A percentile compares a stretch with the other conserved stretches of the same genome.
Conservation (phyloP, 35 echinoderm and acorn worm species). For the Eucidaris tribuloides region DNA sequence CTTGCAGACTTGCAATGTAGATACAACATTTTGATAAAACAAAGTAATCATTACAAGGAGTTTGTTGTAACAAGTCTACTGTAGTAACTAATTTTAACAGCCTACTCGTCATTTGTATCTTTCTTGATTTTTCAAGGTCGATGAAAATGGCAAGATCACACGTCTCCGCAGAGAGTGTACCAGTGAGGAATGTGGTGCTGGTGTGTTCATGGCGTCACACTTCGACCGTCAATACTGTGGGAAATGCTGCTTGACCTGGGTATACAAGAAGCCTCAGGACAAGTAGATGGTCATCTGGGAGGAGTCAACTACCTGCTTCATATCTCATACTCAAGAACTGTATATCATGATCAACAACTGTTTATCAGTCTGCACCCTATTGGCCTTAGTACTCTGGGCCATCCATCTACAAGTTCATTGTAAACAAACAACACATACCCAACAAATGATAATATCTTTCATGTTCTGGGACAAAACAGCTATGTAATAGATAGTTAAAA, state of each 20-base stretch:
- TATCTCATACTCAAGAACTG: too few species aligned
- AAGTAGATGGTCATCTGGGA: too few species aligned
- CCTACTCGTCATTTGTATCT: neutral
- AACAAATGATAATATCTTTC: too few species aligned
- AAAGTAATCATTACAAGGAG: neutral
- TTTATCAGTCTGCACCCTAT: too few species aligned
- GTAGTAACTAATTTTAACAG: neutral
- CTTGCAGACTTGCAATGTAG: too few species aligned
- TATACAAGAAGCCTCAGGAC: conserved; percentile 97
- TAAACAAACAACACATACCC: too few species aligned
- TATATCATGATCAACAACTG: too few species aligned
- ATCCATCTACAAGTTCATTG: too few species aligned
- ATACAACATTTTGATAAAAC: neutral
- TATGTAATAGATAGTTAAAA: too few species aligned
- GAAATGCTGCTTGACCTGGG: conserved; percentile 95
- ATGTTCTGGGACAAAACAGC: too few species aligned
- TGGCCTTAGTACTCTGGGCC: too few species aligned
- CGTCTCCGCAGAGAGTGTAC: conserved; percentile 97
- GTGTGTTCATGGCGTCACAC: conserved; percentile 98
- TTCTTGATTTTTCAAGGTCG: conserved; percentile 62
- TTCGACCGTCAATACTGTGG: conserved; percentile 99
- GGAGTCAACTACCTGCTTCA: too few species aligned
- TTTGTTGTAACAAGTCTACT: neutral
- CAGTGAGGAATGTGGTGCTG: conserved; percentile 95
- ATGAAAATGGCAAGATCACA: conserved; percentile 99